Base-by-base conservation (phyloP, 2,888 invertebrate genomes). In the Cyrtodaria siliqua region DNA sequence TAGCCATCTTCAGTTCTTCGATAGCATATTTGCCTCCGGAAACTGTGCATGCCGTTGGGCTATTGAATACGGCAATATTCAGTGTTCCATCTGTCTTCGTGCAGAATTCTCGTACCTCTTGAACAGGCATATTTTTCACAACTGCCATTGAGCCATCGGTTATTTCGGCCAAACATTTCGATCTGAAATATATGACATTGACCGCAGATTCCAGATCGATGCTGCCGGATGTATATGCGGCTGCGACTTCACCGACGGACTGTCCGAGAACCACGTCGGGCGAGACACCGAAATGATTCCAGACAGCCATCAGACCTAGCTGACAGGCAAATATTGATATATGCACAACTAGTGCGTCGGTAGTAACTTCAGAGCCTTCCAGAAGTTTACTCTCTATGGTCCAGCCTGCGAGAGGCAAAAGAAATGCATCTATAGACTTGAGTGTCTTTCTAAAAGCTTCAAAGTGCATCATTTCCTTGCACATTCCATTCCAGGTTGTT, bases 171-270 rank as follows among this genome's bases (percentile, higher is more conserved):
- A 84, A 61, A 14, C 72, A 8, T 23, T 53, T 42, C 16, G 83
- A 78, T 42, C 87, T 61, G 47, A 79, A 67, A 49, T 79, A 86
- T 23, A 86, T 86, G 6, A 87, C 72, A 23, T 47, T 72, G 1
- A 86, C 86, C 12, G 87, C 85, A 20, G 73, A 66, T n/a, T 73
- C 60, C 1, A 86, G 62, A 29, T 70, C 52, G 6, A 87, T 40
- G 23, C 61, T 55, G 9, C 85, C 84, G 8, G 83, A 56, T 24
- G 77, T 78, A 66, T 82, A 82, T 1, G 86, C 84, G 3, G 85
- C 87, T n/a, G 87, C 83, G 8, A 88, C 85, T 42, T 88, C 87
- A 4, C 87, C 87, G 12, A 86, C 73, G 1, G 85, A 85, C 60
- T 87, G 87, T 18, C 87, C 87, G n/a, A 88, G 47, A 14, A 87